phyloP scores from a whole-genome alignment of 2,888 invertebrate species.

The Parthenolecanium corni region DNA sequence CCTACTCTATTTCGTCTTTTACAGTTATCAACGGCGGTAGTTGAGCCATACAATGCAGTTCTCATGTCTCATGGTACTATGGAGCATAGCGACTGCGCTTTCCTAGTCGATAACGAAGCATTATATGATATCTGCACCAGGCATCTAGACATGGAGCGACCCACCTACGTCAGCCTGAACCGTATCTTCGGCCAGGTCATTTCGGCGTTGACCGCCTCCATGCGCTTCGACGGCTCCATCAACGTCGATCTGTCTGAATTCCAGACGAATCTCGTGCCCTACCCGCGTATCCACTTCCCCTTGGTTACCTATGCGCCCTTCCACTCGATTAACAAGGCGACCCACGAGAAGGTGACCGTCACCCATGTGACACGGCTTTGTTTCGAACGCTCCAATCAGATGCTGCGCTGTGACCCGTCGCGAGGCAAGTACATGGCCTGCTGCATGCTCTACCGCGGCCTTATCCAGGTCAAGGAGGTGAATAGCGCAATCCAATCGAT shows the following conservation, averaged over 20 bases:
- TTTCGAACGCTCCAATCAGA: conserved; percentile 7
- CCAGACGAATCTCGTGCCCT: conserved; percentile 8
- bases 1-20: too few relatives aligned
- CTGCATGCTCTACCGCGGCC: conserved; percentile 8
- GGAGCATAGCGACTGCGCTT: not conserved
- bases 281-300: too few relatives aligned
- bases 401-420: conserved; percentile 9
- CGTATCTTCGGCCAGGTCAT: not conserved
- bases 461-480: conserved; percentile 11
- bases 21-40: not conserved
- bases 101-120: not conserved
- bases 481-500: not conserved
- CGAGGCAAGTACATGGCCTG: conserved; percentile 12
- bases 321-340: not conserved
- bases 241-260: conserved; percentile 11
- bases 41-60: not conserved
- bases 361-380: not conserved
- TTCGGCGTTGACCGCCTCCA: not conserved
- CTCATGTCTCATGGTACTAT: not conserved
- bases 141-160: not conserved
- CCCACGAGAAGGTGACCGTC: not conserved
- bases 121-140: not conserved
- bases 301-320: not conserved
- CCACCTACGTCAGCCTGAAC: conserved; percentile 1
- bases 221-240: too few relatives aligned